Conservation (phyloP, 1,140 invertebrate species). For the Camponotus vicinus region DNA sequence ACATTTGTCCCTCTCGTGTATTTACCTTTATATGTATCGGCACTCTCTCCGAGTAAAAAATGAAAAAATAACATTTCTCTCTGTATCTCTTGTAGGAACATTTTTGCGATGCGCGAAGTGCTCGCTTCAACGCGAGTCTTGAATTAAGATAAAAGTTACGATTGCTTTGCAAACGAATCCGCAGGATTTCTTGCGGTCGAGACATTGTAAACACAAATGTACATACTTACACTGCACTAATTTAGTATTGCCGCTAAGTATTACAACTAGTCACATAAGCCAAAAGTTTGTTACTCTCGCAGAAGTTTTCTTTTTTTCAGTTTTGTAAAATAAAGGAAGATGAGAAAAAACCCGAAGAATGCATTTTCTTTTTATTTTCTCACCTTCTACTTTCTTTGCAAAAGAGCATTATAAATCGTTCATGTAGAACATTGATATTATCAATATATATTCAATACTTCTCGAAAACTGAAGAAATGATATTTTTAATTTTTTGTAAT, state of each 20-base stretch:
- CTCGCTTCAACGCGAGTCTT: background rate
- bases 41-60: background rate
- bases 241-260: constrained; percentile 84
- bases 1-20: background rate
- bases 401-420: background rate
- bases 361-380: background rate
- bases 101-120: background rate
- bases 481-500: constrained; percentile 16
- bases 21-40: constrained; percentile 9
- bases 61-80: background rate
- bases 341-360: constrained; percentile 65
- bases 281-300: constrained; percentile 84
- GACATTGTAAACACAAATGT: constrained; percentile 63
- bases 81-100: constrained; percentile 7
- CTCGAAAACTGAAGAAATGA: background rate
- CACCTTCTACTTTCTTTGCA: background rate
- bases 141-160: constrained; percentile 25
- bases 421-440: background rate
- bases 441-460: background rate
- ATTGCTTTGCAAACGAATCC: constrained; percentile 22
- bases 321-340: constrained; percentile 82
- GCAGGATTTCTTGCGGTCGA: constrained; percentile 18
- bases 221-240: constrained; percentile 79
- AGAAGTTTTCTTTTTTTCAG: constrained; percentile 82
- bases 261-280: constrained; percentile 85